Base-by-base conservation (phyloP, 2,113 vertebrate genomes). In the Callorhinus ursinus region DNA sequence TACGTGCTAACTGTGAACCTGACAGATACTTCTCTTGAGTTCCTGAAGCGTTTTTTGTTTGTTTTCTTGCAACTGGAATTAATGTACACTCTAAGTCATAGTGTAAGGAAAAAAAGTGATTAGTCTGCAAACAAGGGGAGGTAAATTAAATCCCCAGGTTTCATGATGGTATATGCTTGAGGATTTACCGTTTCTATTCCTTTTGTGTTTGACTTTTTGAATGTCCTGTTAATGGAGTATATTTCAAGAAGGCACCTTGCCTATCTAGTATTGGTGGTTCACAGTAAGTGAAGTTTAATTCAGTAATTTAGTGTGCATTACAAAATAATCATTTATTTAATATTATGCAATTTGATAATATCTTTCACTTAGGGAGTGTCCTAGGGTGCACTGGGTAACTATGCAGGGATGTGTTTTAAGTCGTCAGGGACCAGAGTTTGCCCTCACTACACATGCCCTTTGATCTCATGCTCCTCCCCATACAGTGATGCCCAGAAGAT, bases 331-430 rank as follows among this genome's bases (percentile, higher is more conserved):
- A 33, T 42, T 95, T 93, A 83, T 46, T 95, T 57, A 71, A 90
- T 4, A 59, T 61, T 39, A 90, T 24, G 2, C 36, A 76, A 19
- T 51, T 92, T 84, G 55, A 53, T 69, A 87, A 13, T 39, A 65
- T 81, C 46, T 80, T 61, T 72, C 9, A 28, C 81, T 79, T 90
- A 67, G 77, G 55, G 21, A 82, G 36, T 9, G 39, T 91, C 63
- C 67, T 28, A 84, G 80, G 83, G 88, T 74, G 51, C 33, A 65
- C 1, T 69, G 49, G 26, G n/a, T 55, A 59, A 81, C 61, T 46
- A 97, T 69, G 65, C 28, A 94, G 67, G 53, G 42, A 51, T 53
- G 9, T 69, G 31, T 79, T 83, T 91, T 79, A 94, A 90, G 59
- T 7, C 33, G 10, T 36, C 39, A 24, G n/a, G 33, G 46, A 65